Evolutionary conservation across 2,113 vertebrate species (phyloP).

Genomic region (Calcarius ornatus): DNA sequence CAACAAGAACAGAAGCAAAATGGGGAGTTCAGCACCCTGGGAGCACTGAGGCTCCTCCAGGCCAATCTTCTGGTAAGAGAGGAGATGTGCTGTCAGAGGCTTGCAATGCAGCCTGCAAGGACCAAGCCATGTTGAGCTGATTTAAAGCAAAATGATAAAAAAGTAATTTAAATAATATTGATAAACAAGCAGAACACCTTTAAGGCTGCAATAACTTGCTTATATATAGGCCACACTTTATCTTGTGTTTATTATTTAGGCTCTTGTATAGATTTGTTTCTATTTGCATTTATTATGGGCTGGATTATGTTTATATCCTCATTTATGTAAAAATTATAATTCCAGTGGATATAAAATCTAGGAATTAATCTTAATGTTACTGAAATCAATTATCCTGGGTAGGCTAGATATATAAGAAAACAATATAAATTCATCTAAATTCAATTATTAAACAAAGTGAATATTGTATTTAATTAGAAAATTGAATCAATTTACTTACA

Average conservation of each 20-base stretch:
- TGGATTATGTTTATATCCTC: not conserved
- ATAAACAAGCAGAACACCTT: not conserved
- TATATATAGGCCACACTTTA: not conserved
- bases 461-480: constrained; percentile 38
- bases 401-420: constrained; percentile 3
- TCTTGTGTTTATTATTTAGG: not conserved
- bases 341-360: not conserved
- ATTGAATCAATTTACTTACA: constrained; percentile 3
- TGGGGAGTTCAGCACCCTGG: not conserved
- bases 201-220: not conserved
- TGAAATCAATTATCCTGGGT: constrained; percentile 4
- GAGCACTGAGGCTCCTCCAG: not conserved
- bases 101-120: not conserved
- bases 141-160: not conserved
- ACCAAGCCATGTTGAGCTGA: not conserved
- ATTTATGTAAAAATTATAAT: not conserved
- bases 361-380: not conserved
- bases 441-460: not conserved
- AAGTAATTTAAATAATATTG: not conserved
- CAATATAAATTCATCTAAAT: constrained; percentile 30
- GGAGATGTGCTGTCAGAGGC: fast-evolving
- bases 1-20: not conserved
- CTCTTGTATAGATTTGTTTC: not conserved
- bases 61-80: not conserved
- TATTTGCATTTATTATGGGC: not conserved